Evolutionary conservation across 2,888 invertebrate genomes (phyloP), one percentile per base, ranked within the genome.

Genomic region (Thecophora atra): DNA sequence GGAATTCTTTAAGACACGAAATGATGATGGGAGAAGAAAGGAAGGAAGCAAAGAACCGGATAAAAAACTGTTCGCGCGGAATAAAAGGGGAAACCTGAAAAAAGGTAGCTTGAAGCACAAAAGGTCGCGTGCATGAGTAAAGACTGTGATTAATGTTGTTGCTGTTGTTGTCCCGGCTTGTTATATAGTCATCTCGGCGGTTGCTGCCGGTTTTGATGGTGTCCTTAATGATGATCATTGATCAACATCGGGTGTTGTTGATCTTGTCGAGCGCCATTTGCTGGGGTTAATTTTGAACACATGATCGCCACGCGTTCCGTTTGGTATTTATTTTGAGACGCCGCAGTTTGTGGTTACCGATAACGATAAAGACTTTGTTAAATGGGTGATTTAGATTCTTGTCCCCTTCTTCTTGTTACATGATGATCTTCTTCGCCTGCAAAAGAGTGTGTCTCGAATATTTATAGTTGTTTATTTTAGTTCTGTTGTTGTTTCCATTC

Each of bases 251-350:
- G 6, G 37, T 37, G 37, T 37, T 71, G 71, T 63, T 70, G 70
- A 70, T 64, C 52, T 37, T 64, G 47, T 52, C 37, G 28, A 62
- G 65, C 56, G 65, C 58, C 58, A 60, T 58, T 58, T 63, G 47
- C 58, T 72, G 67, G 72, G 72, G 72, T 72, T 63, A 44, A 63
- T 63, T 21, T 24, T 19, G 63, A 63, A 63, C 63, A 63, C 63
- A 63, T 63, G 63, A 63, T 19, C 63, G 63, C 63, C 63, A 63
- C 63, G 63, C 63, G 63, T 63, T 44, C 28, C 42, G 44, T 69
- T 26, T 19, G 44, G 19, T 44, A 58, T 44, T 26, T 37, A 42
- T 58, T 21, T 26, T 7, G 58, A 7, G 19, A 44, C 24, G 13
- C 21, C 44, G 42, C 3, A 26, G 26, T 24, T 24, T 58, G 58